Percentiles rank a stretch among this genome's conserved stretches.
phyloP scores from a whole-genome alignment of 2,888 invertebrate species.

The Diarsia rubi region DNA sequence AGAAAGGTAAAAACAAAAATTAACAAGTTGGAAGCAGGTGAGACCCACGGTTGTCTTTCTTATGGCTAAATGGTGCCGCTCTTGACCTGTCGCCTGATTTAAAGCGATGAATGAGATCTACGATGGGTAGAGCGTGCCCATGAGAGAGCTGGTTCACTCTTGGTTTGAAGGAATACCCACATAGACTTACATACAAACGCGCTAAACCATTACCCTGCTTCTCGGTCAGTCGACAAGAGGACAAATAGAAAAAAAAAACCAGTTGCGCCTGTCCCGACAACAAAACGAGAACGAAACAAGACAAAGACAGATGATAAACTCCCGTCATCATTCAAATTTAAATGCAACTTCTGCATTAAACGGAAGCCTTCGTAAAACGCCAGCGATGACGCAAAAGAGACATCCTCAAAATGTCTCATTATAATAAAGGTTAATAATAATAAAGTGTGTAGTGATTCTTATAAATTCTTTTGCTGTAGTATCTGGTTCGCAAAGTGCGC shows the following conservation, averaged over 20 bases:
- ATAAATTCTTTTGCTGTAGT: constrained; percentile 29
- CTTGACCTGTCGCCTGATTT: too few species aligned
- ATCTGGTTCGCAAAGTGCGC: constrained; percentile 48
- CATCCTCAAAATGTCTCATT: neutral
- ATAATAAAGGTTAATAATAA: neutral
- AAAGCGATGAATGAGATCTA: too few species aligned
- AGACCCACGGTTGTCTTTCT: neutral
- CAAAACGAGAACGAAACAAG: too few species aligned
- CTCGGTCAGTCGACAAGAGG: neutral
- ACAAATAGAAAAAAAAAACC: neutral
- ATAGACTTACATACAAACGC: neutral
- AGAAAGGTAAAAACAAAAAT: neutral
- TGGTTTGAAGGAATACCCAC: neutral
- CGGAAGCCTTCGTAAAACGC: neutral
- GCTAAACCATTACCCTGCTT: neutral
- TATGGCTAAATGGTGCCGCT: too few species aligned
- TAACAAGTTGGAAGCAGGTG: neutral
- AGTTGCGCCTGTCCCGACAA: neutral
- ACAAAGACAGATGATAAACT: neutral
- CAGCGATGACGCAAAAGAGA: constrained; percentile 7
- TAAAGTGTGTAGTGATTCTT: neutral
- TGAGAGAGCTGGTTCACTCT: too few species aligned
- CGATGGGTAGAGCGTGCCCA: too few species aligned
- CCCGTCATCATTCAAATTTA: neutral
- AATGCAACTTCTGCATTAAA: neutral